Percentiles rank a stretch among this genome's conserved stretches.
These are phyloP conservation scores for Cheilosia soror DNA, from an alignment of 2,888 invertebrate genomes.

Conservation along the genomic window DNA sequence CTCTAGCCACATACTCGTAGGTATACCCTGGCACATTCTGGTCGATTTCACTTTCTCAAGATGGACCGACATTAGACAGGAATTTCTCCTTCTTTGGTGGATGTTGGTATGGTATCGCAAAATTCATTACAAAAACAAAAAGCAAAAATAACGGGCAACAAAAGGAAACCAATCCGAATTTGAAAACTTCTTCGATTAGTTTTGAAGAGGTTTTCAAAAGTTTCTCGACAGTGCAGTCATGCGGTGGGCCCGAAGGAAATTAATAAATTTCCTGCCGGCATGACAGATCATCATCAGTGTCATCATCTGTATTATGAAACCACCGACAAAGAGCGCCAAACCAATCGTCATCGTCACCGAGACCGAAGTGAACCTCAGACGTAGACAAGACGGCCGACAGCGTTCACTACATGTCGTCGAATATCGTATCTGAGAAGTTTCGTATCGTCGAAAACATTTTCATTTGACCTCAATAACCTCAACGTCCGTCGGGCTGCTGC, in stretches of 20 bases:
- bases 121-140: conserved; percentile 3
- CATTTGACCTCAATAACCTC: conserved; percentile 67
- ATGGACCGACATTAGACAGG: conserved; percentile 33
- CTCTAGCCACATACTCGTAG: neutral
- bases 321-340: neutral
- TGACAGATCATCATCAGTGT: conserved; percentile 72
- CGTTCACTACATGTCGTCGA: no score
- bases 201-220: conserved; percentile 36
- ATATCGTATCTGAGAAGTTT: conserved; percentile 56
- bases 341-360: no score
- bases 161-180: neutral
- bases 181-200: conserved; percentile 65
- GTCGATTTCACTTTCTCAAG: conserved; percentile 55
- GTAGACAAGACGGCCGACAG: neutral
- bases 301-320: conserved; percentile 47
- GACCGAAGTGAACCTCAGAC: no score
- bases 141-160: conserved; percentile 1
- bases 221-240: neutral
- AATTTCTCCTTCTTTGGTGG: conserved; percentile 14
- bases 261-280: conserved; percentile 65
- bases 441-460: conserved; percentile 57
- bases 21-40: neutral
- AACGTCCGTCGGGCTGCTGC: conserved; percentile 4
- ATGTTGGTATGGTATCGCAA: neutral
- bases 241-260: conserved; percentile 50